Percentiles rank a stretch among this genome's conserved stretches.
These are phyloP conservation scores for Anthrax anthrax DNA, from an alignment of 2,888 invertebrate genomes.

Conservation along the genomic window DNA sequence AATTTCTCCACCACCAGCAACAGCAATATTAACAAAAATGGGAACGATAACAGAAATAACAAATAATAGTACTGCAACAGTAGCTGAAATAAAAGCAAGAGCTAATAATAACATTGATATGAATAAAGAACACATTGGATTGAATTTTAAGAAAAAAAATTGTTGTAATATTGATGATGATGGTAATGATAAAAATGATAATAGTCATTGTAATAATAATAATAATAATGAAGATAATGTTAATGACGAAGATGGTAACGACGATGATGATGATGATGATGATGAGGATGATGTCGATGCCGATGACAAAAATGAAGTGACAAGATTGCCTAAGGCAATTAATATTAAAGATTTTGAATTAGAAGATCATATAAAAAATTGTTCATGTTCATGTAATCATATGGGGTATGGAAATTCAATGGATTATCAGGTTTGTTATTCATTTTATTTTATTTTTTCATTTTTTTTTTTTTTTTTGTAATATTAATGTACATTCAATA, in stretches of 20 bases:
- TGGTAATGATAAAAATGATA: too few species aligned
- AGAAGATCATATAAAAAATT: constrained; percentile 75
- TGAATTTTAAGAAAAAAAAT: too few species aligned
- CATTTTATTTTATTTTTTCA: background rate
- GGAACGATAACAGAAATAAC: background rate
- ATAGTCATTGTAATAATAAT: too few species aligned
- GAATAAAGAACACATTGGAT: too few species aligned
- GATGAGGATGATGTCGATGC: background rate
- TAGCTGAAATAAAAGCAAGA: too few species aligned
- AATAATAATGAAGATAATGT: too few species aligned
- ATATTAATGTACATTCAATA: too few species aligned
- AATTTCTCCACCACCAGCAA: constrained; percentile 13
- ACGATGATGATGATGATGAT: background rate
- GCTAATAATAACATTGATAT: background rate
- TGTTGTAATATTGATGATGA: too few species aligned
- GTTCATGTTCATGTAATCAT: constrained; percentile 84
- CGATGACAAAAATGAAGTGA: too few species aligned
- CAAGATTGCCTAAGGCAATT: constrained; percentile 1
- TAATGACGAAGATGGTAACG: background rate
- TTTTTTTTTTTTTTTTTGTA: background rate
- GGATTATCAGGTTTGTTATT: constrained; percentile 61
- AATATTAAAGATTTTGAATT: constrained; percentile 58
- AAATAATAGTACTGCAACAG: constrained; percentile 1
- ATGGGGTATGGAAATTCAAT: constrained; percentile 87
- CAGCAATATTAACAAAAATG: constrained; percentile 33